Evolutionary conservation across 2,797 vertebrate species (phyloP).

Genomic region (Poeciliopsis presidionis): DNA sequence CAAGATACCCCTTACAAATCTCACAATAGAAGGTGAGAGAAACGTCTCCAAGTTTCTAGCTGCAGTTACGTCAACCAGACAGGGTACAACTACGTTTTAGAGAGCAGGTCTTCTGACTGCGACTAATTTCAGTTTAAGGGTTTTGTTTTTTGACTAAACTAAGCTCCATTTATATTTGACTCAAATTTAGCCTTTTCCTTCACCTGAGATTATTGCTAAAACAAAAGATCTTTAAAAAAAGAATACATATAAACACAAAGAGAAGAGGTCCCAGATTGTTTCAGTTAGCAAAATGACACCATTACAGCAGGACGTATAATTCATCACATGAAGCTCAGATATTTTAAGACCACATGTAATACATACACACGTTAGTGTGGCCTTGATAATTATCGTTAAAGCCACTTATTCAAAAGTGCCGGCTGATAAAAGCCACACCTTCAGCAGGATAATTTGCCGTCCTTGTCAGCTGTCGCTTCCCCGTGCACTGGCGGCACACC

Average conservation of each 20-base stretch:
- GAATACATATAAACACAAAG: background rate
- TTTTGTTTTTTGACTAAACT: background rate
- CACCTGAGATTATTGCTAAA: background rate
- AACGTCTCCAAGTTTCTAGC: background rate
- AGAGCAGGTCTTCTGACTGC: background rate
- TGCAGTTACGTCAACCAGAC: background rate
- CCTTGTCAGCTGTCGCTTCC: conserved; percentile 55
- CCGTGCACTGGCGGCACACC: conserved; percentile 28
- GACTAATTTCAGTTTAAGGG: background rate
- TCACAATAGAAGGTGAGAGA: background rate
- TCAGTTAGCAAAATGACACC: background rate
- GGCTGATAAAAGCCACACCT: conserved; percentile 38
- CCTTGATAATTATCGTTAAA: conserved; percentile 11
- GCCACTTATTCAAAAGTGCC: background rate
- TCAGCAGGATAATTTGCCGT: conserved; percentile 31
- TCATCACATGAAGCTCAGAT: background rate
- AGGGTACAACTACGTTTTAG: background rate
- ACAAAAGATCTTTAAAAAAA: background rate
- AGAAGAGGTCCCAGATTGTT: background rate
- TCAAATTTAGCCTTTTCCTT: background rate
- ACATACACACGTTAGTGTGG: background rate
- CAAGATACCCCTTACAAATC: background rate
- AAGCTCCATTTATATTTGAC: background rate
- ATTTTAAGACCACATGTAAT: background rate
- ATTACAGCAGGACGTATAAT: background rate